Base-by-base conservation (phyloP, 2,888 invertebrate species). In the Cantharis nigra region DNA sequence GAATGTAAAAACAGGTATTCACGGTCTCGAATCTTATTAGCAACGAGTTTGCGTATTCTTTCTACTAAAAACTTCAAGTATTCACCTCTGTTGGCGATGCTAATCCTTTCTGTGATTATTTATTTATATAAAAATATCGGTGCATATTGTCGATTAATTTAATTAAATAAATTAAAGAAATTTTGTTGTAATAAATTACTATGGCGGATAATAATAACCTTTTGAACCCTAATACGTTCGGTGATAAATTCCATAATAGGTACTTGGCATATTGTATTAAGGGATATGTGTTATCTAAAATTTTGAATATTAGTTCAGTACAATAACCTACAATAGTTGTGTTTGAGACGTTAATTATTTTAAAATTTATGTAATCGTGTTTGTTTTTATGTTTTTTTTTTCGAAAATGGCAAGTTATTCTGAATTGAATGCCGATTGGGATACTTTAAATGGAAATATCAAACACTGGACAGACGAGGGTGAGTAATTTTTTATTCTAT, bases 1-100 rank as follows among this genome's bases (percentile, higher is more conserved):
- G 83, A 83, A 82, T 80, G 84, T 84, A 83, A 83, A 83, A 85
- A 85, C 85, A 84, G 84, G 85, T 85, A 85, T 84, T 83, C 80
- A 78, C 78, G 82, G 80, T 81, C 82, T 80, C 79, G 79, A 80
- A 78, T 75, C 78, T 76, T 71, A 78, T 76, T 79, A 80, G 77
- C 74, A 78, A 74, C 76, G 78, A 78, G 76, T 73, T 76, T 76
- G 76, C 74, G 76, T 73, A 62, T 30, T 70, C 72, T 70, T 67
- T 63, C 49, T 26, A 63, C 69, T 63, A 64, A 72, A 20, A 69
- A 72, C 73, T 70, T 69, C 69, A 72, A 65, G 75, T 75, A 70
- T 72, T 78, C 78, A 78, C 78, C 75, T 49, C 49, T 78, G 78
- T 70, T 72, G 75, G 72, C 70, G 74, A 30, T 23, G 33, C 69